Base-by-base conservation (phyloP, 2,797 vertebrate species). In the Moxostoma hubbsi region DNA sequence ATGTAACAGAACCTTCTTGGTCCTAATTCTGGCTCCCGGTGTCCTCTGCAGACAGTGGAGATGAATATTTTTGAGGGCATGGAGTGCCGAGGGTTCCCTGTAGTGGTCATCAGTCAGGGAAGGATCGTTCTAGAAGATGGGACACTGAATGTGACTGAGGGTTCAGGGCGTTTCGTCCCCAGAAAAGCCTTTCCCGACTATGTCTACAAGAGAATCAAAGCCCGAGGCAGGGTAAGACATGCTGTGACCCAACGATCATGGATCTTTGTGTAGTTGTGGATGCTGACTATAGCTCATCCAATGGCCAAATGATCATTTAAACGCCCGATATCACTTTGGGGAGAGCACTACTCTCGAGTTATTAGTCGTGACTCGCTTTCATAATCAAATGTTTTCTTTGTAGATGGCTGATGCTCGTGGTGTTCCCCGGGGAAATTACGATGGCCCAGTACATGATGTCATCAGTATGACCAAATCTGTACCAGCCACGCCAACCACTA, bases 201-300 rank as follows among this genome's bases (percentile, higher is more conserved):
- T 0, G 95, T 97, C 55, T 99, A 98, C 87, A 98, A 97, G 88
- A 94, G 97, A 89, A 98, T 99, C 87, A 96, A 95, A 89, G 98
- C 98, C 10, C 93, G 98, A 15, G 96, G 94, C 91, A 94, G 94
- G 94, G 97, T 96, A 87, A 88, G 91, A 66, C 15, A 51, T 12
- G n/a, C 47, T 24, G 7, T n/a, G 8, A 46, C 24, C 13, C 45
- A 15, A 53, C 10, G 15, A 45, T 12, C 46, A n/a, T 45, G 15
- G 9, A 9, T 16, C 49, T 36, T 36, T 36, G 4, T 36, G 4
- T 36, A 5, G 36, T 36, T 36, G 4, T 36, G 36, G 36, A 36
- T 36, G 36, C 36, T 36, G 36, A 36, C 36, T 36, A 36, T 36
- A 36, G 36, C 36, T 36, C 36, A 36, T 36, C 36, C 36, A 36